A percentile compares a stretch with the other conserved stretches of the same genome.
Conservation (phyloP, 2,888 invertebrate genomes). For the Eupithecia subfuscata region DNA sequence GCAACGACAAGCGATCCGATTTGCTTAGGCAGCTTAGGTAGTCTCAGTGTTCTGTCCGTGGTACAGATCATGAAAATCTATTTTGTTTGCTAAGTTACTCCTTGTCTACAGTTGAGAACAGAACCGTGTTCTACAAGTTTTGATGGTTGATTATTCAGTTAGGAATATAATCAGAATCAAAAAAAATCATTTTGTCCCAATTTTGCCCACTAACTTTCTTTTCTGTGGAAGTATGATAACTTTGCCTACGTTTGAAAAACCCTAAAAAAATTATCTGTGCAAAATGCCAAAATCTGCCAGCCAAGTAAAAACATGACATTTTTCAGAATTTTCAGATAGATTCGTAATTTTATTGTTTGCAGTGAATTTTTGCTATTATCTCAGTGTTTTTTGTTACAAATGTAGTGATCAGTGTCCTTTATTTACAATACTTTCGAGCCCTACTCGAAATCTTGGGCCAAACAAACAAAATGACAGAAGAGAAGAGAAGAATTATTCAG, state of each 20-base stretch:
- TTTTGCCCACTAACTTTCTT: not conserved
- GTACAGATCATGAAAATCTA: not conserved
- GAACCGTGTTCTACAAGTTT: not conserved
- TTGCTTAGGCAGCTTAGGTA: not conserved
- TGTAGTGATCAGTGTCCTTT: conserved; percentile 66
- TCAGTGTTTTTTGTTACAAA: conserved; percentile 65
- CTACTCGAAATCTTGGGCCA: conserved; percentile 47
- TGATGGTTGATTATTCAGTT: not conserved
- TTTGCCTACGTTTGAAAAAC: not conserved
- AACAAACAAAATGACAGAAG: conserved; percentile 76
- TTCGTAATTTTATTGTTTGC: conserved; percentile 72
- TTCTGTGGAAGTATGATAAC: not conserved
- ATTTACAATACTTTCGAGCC: conserved; percentile 53
- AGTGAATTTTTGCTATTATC: conserved; percentile 65
- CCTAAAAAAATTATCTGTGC: conserved; percentile 27
- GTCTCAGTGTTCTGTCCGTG: not conserved
- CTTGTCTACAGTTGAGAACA: not conserved
- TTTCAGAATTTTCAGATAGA: conserved; percentile 54
- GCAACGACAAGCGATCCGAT: not conserved
- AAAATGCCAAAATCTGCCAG: conserved; percentile 50
- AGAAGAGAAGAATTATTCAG: conserved; percentile 71
- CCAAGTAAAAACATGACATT: conserved; percentile 63
- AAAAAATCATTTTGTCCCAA: not conserved
- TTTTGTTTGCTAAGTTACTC: too few species aligned
- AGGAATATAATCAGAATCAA: not conserved